phyloP scores from a whole-genome alignment of 2,113 vertebrate genomes.

The Chloebia gouldiae region DNA sequence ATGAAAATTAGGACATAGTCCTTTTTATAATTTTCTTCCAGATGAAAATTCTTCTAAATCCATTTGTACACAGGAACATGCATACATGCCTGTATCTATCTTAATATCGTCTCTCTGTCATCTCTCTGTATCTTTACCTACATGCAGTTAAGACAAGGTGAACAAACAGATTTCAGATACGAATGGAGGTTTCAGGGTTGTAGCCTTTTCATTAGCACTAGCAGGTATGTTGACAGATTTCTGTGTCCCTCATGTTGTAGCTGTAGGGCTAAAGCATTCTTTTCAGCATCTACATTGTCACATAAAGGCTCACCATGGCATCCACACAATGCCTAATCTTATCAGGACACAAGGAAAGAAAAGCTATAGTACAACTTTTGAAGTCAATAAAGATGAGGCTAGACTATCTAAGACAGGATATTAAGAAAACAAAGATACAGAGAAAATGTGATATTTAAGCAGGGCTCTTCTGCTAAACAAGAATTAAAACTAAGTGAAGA shows the following conservation, averaged over 20 bases:
- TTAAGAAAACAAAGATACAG: not conserved
- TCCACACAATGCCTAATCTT: not conserved
- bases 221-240: not conserved
- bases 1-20: not conserved
- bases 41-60: not conserved
- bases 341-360: not conserved
- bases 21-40: not conserved
- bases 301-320: fast-evolving
- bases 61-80: not conserved
- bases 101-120: not conserved
- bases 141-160: not conserved
- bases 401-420: not conserved
- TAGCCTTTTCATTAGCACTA: not conserved
- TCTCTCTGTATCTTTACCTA: not conserved
- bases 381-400: not conserved
- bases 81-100: not conserved
- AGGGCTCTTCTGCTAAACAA: not conserved
- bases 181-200: not conserved
- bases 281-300: not conserved
- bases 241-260: fast-evolving
- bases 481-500: not conserved
- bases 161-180: not conserved
- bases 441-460: not conserved
- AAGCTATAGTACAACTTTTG: not conserved
- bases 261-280: not conserved